Evolutionary conservation across 2,888 invertebrate species (phyloP).

Genomic region (Hirtodrosophila cameraria): DNA sequence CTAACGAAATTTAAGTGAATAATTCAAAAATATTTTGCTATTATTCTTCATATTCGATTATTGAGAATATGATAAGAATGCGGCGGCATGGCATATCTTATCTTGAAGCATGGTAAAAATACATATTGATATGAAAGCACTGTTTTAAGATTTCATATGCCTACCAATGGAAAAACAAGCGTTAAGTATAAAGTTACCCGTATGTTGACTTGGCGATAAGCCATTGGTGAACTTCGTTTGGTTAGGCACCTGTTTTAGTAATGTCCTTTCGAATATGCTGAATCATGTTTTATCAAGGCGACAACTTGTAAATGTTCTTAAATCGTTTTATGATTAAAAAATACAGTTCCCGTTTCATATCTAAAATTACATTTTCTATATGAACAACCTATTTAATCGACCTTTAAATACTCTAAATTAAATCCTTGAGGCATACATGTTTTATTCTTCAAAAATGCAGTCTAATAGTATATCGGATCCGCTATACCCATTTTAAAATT

Average conservation of each 20-base stretch:
- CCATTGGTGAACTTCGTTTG: not conserved
- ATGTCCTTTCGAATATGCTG: not conserved
- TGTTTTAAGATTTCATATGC: constrained; percentile 21
- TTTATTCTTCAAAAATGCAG: no score
- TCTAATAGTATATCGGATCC: no score
- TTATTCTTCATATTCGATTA: constrained; percentile 26
- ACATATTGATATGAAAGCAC: constrained; percentile 43
- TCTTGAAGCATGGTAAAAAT: constrained; percentile 42
- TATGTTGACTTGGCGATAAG: constrained; percentile 18
- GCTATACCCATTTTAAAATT: no score
- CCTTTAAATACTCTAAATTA: no score
- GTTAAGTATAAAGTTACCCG: constrained; percentile 5
- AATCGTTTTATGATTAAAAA: no score
- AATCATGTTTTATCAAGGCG: no score
- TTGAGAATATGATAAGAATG: constrained; percentile 42
- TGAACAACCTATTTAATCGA: no score
- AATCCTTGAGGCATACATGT: no score
- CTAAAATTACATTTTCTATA: no score
- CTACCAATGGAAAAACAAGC: constrained; percentile 8
- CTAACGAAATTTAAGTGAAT: constrained; percentile 29
- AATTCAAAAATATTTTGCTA: constrained; percentile 18
- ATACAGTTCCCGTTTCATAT: no score
- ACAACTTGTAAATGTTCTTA: no score
- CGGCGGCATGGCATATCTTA: constrained; percentile 69
- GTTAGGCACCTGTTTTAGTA: not conserved